These are phyloP conservation scores for Philonicus albiceps DNA, from an alignment of 2,888 invertebrate species.

Conservation along the genomic window DNA sequence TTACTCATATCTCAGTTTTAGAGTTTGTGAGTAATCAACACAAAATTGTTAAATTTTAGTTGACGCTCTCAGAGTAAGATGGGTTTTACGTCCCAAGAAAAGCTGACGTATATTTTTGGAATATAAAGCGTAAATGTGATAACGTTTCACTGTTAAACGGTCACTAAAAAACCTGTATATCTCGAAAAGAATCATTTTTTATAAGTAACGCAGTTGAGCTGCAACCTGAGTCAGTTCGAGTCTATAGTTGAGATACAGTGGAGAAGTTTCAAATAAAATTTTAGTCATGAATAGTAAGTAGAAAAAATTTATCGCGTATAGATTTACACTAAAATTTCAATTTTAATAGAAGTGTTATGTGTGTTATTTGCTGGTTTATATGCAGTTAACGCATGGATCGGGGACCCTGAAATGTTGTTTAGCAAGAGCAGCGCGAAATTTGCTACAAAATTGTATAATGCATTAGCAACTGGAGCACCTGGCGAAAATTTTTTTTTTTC, in stretches of 20 bases:
- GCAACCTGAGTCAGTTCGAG: not conserved
- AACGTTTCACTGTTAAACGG: not conserved
- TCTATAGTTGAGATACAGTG: not conserved
- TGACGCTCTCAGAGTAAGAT: not conserved
- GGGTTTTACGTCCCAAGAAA: not conserved
- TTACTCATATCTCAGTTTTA: not conserved
- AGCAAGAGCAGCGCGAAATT: constrained; percentile 55
- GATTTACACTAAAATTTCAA: not conserved
- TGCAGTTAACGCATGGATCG: not conserved
- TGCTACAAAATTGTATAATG: constrained; percentile 55
- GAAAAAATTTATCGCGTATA: not conserved
- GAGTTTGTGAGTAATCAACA: not conserved
- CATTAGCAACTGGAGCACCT: constrained; percentile 48
- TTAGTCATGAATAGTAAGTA: not conserved
- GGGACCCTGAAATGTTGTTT: not conserved
- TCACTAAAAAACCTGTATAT: not conserved
- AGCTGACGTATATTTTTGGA: not conserved
- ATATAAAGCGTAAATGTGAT: not conserved
- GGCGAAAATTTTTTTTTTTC: constrained; percentile 71
- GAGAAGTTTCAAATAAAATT: not conserved
- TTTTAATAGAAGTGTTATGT: not conserved
- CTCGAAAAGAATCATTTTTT: not conserved
- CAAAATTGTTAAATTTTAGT: not conserved
- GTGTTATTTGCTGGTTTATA: not conserved
- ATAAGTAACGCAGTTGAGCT: not conserved